Evolutionary conservation across 2,888 invertebrate species (phyloP), one percentile per base, ranked within the genome.

Genomic region (Drosophila silvestris): DNA sequence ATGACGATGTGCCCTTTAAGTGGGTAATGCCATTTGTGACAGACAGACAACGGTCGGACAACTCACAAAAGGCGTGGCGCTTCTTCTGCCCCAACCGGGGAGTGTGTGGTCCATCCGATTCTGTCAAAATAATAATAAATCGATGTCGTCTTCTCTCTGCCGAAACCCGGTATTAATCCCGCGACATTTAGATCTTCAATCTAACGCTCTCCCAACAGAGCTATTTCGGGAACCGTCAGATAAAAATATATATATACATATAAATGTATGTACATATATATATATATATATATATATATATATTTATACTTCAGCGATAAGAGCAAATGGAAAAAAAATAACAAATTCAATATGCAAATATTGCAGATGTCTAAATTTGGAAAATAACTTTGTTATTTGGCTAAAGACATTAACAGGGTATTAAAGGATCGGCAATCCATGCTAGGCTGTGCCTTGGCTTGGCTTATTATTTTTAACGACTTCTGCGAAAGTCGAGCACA

Each of bases 161-260:
- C 95, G 95, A 95, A 95, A 95, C 95, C 95, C 94, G 95, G 95
- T 95, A 95, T 95, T 94, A 95, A 95, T 95, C 95, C 95, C 94
- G 95, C 95, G 95, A 95, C 95, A 94, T 95, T 95, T 95, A 95
- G 95, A 95, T 95, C 95, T 95, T 95, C 95, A 95, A 95, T 96
- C 95, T 95, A 96, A 96, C 96, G 95, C 96, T 96, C 96, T 96
- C 95, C 96, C 96, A 96, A 96, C 96, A 96, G 96, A 96, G 96
- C 96, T 96, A 96, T 96, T 96, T 96, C 96, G 96, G 96, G 95
- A 19, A 32, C 33, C 5, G 7, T 7, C 16, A 19, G 16, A 16
- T 26, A 58, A 3, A 9, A 5, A 28, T 19, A 12, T 2, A 3
- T 30, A 51, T 28, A 7, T 28, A 26, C 26, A 9, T 7, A 50